Conservation (phyloP, 2,888 invertebrate genomes). For the Nephrotoma appendiculata region DNA sequence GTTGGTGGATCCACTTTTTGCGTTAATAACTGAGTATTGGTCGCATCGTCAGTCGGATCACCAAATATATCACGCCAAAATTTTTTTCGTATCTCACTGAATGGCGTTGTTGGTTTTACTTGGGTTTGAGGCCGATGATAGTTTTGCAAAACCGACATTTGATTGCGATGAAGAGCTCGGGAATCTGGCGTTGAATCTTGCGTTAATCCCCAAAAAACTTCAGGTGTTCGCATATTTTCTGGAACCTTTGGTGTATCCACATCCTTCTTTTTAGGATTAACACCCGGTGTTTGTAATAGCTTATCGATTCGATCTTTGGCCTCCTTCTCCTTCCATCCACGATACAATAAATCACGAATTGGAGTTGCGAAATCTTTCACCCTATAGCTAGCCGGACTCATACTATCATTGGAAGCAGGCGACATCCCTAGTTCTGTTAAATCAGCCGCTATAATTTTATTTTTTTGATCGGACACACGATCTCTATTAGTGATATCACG, state of each 20-base stretch:
- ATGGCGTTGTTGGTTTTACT: constrained; percentile 3
- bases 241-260: constrained; percentile 31
- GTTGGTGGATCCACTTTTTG: constrained; percentile 17
- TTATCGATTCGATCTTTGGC: constrained; percentile 12
- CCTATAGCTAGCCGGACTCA: background rate
- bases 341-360: constrained; percentile 8
- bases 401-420: background rate
- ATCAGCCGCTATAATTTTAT: background rate
- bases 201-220: background rate
- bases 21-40: background rate
- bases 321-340: constrained; percentile 11
- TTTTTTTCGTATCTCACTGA: constrained; percentile 11
- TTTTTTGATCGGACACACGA: background rate
- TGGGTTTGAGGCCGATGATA: background rate
- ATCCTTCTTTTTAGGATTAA: constrained; percentile 15
- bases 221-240: constrained; percentile 14
- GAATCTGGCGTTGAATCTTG: background rate
- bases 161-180: background rate
- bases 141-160: background rate
- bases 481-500: background rate
- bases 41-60: constrained; percentile 9
- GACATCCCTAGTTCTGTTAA: background rate
- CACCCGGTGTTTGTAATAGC: constrained; percentile 18
- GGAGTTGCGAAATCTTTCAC: constrained; percentile 11
- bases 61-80: constrained; percentile 13